Evolutionary conservation across 2,797 vertebrate genomes (phyloP).

Genomic region (Brachyalestes nurse): DNA sequence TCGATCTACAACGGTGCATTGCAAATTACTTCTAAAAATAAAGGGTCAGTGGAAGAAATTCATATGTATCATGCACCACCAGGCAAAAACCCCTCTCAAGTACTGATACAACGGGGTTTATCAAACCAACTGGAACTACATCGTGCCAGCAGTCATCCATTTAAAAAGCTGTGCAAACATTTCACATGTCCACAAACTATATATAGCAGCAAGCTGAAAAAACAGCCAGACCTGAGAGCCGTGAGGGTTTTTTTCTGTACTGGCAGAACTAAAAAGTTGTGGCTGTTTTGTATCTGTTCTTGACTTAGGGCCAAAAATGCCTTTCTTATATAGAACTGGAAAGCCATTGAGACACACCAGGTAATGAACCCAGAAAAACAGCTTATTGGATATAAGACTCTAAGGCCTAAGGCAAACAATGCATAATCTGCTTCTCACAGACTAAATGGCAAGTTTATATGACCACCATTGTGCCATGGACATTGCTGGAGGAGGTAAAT

Average conservation of each 20-base stretch:
- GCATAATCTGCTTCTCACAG: constrained; percentile 28
- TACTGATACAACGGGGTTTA: constrained; percentile 11
- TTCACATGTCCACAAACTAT: constrained; percentile 47
- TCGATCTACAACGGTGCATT: background rate
- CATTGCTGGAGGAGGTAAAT: constrained; percentile 31
- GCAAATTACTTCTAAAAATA: background rate
- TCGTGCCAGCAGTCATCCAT: constrained; percentile 37
- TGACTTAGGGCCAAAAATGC: constrained; percentile 37
- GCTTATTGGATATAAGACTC: constrained; percentile 21
- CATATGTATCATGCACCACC: background rate
- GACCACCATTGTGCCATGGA: constrained; percentile 19
- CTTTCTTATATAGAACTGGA: constrained; percentile 20
- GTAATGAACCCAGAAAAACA: constrained; percentile 30
- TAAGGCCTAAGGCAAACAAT: constrained; percentile 29
- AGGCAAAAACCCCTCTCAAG: background rate
- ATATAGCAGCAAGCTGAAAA: constrained; percentile 50
- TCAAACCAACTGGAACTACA: constrained; percentile 41
- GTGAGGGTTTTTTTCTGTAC: constrained; percentile 2
- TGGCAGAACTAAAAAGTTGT: constrained; percentile 32
- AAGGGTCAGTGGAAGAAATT: background rate
- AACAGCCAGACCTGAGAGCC: constrained; percentile 36
- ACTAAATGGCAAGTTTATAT: constrained; percentile 33
- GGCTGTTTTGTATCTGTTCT: constrained; percentile 43
- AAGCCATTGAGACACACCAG: constrained; percentile 37
- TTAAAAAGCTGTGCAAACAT: constrained; percentile 50